phyloP scores from a whole-genome alignment of 2,113 vertebrate species.

The Aegithalos caudatus region DNA sequence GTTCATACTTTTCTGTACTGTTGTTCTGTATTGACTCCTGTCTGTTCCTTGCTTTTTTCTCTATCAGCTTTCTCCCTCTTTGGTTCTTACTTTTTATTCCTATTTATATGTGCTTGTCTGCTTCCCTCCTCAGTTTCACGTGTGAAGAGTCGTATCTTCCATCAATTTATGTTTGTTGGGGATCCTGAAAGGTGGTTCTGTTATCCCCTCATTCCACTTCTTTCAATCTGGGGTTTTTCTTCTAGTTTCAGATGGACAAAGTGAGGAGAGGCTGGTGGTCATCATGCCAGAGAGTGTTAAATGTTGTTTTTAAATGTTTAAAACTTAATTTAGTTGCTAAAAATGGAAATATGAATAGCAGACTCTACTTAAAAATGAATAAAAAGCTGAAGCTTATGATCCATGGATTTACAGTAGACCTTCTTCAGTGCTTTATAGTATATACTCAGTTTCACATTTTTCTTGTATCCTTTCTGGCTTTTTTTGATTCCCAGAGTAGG shows the following conservation, averaged over 20 bases:
- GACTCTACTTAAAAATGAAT: background rate
- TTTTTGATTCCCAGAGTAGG: background rate
- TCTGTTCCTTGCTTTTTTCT: background rate
- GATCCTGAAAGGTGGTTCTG: background rate
- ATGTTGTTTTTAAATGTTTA: no score
- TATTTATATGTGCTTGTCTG: background rate
- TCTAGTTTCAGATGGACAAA: background rate
- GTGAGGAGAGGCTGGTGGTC: background rate
- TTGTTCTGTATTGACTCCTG: background rate
- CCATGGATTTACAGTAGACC: background rate
- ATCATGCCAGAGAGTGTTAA: background rate
- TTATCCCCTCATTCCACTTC: background rate
- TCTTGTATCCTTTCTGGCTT: background rate
- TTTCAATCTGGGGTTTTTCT: background rate
- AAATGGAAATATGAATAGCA: background rate
- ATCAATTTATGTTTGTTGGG: background rate
- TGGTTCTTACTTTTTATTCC: background rate
- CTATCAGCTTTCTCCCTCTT: background rate
- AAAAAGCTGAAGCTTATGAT: background rate
- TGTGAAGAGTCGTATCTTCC: background rate
- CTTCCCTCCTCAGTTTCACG: background rate
- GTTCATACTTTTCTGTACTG: background rate
- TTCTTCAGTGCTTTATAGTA: background rate
- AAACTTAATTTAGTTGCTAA: background rate
- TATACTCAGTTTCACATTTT: background rate